Evolutionary conservation across 2,113 vertebrate species (phyloP).

Genomic region (Puntigrus tetrazona): DNA sequence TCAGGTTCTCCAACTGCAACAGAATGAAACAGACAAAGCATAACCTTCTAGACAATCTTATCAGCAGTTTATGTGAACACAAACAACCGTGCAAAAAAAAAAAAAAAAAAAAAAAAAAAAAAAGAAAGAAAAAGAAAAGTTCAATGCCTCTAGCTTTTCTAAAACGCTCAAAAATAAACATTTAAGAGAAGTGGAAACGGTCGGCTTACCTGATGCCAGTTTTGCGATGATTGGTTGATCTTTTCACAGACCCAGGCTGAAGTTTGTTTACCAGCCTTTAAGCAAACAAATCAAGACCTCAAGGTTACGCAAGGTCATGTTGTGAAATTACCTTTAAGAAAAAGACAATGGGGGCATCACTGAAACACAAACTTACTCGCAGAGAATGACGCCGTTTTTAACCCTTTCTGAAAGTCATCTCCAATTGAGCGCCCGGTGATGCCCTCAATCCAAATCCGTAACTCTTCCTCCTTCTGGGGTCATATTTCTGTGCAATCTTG

Average conservation of each 20-base stretch:
- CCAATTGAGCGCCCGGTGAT: conserved; percentile 81
- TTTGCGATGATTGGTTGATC: conserved; percentile 83
- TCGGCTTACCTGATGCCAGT: conserved; percentile 90
- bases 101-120: not conserved
- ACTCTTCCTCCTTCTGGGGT: conserved; percentile 88
- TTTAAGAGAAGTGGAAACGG: not conserved
- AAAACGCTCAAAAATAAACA: not conserved
- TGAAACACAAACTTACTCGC: conserved; percentile 82
- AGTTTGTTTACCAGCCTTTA: conserved; percentile 88
- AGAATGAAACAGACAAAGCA: conserved; percentile 4
- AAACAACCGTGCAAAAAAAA: not conserved
- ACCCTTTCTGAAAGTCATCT: conserved; percentile 89
- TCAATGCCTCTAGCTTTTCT: not conserved
- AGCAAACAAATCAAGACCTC: not conserved
- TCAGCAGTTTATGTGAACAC: not conserved
- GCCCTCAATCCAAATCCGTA: conserved; percentile 88
- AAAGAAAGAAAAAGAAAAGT: not conserved
- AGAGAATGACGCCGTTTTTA: conserved; percentile 88
- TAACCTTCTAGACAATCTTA: not conserved
- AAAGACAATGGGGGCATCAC: too few species aligned
- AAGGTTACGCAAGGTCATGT: not conserved
- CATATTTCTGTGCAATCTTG: conserved; percentile 93
- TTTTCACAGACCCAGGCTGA: conserved; percentile 84
- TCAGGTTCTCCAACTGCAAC: conserved; percentile 89
- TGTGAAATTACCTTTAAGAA: not conserved